Base-by-base conservation (phyloP, 2,113 vertebrate species). In the Thunnus maccoyii region DNA sequence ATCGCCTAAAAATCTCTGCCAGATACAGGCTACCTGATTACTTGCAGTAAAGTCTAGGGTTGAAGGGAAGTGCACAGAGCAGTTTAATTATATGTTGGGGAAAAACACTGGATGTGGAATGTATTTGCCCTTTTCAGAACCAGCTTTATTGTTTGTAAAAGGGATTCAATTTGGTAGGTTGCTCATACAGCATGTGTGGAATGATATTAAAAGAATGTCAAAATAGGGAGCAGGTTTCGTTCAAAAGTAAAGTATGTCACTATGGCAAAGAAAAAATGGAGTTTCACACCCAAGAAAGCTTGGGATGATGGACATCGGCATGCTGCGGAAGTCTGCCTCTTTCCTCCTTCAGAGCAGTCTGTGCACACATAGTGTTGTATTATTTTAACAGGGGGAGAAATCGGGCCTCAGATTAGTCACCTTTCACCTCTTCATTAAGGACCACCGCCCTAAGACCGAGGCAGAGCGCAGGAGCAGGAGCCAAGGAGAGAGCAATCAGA, bases 351-450 rank as follows among this genome's bases (percentile, higher is more conserved):
- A 67, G 51, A 63, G 62, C 30, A 52, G 27, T 55, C 51, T 64
- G 44, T 30, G 47, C 22, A 57, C 48, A 74, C 76, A 78, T 86
- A 80, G 72, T 86, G 83, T 91, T 47, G 61, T 71, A 72, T 80
- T 88, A 90, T 91, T 90, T 86, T 68, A 66, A 78, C 80, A 86
- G 62, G 36, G 60, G 50, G 52, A 79, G 82, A 77, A 83, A 87
- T 86, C 67, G 51, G 66, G 55, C 65, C 52, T 64, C 51, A 82
- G 68, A 85, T 89, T 83, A 85, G 76, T 85, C 64, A 78, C 76
- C 85, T 85, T 82, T 92, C 64, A 91, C 86, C 85, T 85, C 88
- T 13, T 55, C 67, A 76, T 83, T 25, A 87, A 73, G 81, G 64
- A 44, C 76, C 83, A 32, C 85, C 85, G 70, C 89, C 90, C 84